phyloP scores from a whole-genome alignment of 2,113 vertebrate genomes.

The Ailuropoda melanoleuca region DNA sequence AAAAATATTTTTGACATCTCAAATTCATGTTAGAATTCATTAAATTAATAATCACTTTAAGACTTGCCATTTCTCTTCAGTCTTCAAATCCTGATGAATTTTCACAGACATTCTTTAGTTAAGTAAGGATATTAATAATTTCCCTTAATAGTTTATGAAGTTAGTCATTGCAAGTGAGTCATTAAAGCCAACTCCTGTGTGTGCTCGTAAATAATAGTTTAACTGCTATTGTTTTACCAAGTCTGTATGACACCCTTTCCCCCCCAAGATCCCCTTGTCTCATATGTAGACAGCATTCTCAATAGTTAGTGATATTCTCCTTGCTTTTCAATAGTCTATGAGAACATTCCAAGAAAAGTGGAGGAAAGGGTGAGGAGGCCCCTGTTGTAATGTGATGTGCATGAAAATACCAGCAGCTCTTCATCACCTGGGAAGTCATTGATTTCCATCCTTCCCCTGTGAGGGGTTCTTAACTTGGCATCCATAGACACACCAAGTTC shows the following conservation, averaged over 20 bases:
- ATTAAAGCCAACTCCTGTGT: background rate
- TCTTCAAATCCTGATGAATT: conserved; percentile 35
- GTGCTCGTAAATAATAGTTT: background rate
- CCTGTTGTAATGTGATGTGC: background rate
- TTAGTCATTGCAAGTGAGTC: conserved; percentile 1
- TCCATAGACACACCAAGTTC: background rate
- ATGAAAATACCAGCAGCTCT: background rate
- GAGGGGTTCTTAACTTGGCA: background rate
- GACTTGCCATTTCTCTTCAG: background rate
- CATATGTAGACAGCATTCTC: background rate
- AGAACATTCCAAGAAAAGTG: background rate
- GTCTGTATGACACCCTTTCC: background rate
- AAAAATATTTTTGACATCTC: background rate
- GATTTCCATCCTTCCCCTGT: background rate
- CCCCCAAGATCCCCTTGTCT: background rate
- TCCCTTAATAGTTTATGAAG: conserved; percentile 27
- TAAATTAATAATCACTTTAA: background rate
- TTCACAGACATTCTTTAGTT: conserved; percentile 24
- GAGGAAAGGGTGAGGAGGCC: background rate
- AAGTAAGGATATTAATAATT: background rate
- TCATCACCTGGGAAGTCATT: background rate
- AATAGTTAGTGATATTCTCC: background rate
- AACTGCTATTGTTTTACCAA: background rate
- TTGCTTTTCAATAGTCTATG: background rate
- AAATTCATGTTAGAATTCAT: conserved; percentile 19